Evolutionary conservation across 1,140 invertebrate species (phyloP), one percentile per base, ranked within the genome.

Genomic region (Diachasmimorpha longicaudata): DNA sequence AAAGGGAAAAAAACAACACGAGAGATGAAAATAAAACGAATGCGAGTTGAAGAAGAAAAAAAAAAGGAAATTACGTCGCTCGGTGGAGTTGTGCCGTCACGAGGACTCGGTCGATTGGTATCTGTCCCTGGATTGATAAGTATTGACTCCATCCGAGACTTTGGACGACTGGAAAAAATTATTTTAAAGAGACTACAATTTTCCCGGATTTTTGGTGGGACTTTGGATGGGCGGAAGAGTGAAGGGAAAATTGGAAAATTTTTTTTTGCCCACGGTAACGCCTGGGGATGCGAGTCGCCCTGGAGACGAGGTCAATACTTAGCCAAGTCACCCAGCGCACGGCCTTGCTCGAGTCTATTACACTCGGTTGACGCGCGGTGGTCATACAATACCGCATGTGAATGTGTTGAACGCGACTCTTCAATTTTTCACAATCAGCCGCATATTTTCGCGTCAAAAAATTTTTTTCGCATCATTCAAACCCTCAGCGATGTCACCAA

Each of bases 331-430:
- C 58, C 19, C 0, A 63, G 21, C 58, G 13, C 21, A 63, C 74
- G 77, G 79, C 77, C 78, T 81, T 79, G 78, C 79, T 68, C 67
- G 77, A 74, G 77, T 79, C 66, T 81, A 79, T 79, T 79, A 79
- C 70, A 75, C 72, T 79, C 77, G 69, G 48, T 36, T 48, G 68
- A 16, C 71, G 31, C 71, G 31, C 67, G 36, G 14, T 69, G 36
- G 39, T 69, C 67, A 69, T 69, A 37, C 39, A 44, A 69, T 19
- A 71, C 69, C 23, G n/a, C 39, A 52, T 63, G 58, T 13, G 23
- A 25, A 63, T 63, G 23, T 63, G 58, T n/a, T 23, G 25, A n/a
- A 23, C 42, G 23, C 69, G 44, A 42, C 23, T 71, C 36, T 69
- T 37, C 23, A 37, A 70, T 39, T 70, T 42, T 70, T 39, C 36